A percentile compares a stretch with the other conserved stretches of the same genome.
Conservation (phyloP, 1,140 invertebrate genomes). For the Dolichoris vasculosae region DNA sequence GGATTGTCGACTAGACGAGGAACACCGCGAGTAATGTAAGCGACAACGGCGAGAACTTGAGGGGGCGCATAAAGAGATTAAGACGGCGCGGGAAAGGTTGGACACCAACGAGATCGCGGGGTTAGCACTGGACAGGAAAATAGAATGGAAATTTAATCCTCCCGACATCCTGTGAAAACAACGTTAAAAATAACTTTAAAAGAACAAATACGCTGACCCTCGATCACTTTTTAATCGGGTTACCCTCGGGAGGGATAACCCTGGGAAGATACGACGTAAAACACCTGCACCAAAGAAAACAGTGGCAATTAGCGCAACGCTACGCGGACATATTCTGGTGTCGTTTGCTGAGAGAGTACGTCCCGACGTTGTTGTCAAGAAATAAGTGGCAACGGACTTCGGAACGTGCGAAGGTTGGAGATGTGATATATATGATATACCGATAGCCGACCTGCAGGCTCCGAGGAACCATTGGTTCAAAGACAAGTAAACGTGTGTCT, state of each 20-base stretch:
- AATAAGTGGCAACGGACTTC: too few relatives aligned
- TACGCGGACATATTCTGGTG: neutral
- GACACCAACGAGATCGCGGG: neutral
- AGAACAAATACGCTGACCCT: neutral
- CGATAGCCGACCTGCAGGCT: too few relatives aligned
- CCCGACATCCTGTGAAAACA: neutral
- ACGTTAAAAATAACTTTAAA: neutral
- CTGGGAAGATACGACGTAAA: neutral
- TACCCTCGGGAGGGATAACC: neutral
- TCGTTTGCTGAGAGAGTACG: neutral
- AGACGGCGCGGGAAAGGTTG: neutral
- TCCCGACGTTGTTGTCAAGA: neutral
- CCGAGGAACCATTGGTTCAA: too few relatives aligned
- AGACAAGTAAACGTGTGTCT: too few relatives aligned
- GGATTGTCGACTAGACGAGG: constrained; percentile 57
- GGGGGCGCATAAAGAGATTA: neutral
- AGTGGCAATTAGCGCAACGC: neutral
- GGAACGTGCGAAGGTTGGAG: too few relatives aligned
- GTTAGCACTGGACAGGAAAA: neutral
- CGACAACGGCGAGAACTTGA: constrained; percentile 62
- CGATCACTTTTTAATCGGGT: constrained; percentile 3
- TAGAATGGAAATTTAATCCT: neutral
- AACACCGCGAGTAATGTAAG: constrained; percentile 43
- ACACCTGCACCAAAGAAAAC: neutral
- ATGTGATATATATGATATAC: too few relatives aligned